Evolutionary conservation across 2,113 vertebrate species (phyloP).

Genomic region (Alosa alosa): DNA sequence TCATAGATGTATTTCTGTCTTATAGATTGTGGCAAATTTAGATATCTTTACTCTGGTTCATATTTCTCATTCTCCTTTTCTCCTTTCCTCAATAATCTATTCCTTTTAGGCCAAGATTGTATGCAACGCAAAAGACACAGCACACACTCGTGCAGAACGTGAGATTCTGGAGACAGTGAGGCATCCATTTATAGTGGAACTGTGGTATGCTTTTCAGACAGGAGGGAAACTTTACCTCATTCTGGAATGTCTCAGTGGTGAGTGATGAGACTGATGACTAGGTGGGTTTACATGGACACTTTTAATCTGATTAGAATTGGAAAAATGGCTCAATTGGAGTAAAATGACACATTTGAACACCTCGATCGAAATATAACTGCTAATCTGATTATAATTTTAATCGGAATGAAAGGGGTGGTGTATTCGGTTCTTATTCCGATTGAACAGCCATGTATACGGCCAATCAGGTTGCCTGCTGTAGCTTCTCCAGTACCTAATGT

Average conservation of each 20-base stretch:
- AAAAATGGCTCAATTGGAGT: no score
- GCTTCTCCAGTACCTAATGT: no score
- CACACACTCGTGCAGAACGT: conserved; percentile 85
- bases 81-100: neutral
- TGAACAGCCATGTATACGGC: no score
- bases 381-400: no score
- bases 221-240: conserved; percentile 95
- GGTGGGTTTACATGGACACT: no score
- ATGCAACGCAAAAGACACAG: conserved; percentile 89
- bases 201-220: conserved; percentile 92
- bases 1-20: neutral
- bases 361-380: no score
- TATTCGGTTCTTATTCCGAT: no score
- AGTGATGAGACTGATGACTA: conserved; percentile 19
- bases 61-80: neutral
- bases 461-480: no score
- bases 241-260: conserved; percentile 90
- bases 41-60: neutral
- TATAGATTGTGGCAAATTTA: neutral
- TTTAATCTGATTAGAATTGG: no score
- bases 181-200: conserved; percentile 92
- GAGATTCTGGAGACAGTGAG: conserved; percentile 89
- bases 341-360: no score
- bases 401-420: no score
- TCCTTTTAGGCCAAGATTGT: conserved; percentile 83